phyloP scores from a whole-genome alignment of 2,113 vertebrate species.

The Paramisgurnus dabryanus region DNA sequence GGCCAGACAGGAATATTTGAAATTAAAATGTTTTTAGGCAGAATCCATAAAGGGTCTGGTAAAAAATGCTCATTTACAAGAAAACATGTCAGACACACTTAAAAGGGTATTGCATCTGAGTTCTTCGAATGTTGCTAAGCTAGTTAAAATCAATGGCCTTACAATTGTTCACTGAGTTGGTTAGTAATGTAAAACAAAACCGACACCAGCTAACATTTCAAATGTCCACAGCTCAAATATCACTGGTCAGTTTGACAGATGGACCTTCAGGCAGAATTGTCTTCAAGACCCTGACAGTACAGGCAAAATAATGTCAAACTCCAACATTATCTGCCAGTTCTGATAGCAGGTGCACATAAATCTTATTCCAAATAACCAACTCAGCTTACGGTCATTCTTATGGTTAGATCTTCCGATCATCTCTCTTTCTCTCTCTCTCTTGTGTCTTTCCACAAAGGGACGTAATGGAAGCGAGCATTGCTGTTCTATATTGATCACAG shows the following conservation, averaged over 20 bases:
- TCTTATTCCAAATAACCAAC: background rate
- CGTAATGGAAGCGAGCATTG: conserved; percentile 27
- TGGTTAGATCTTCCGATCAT: background rate
- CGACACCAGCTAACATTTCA: conserved; percentile 1
- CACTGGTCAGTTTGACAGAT: conserved; percentile 1
- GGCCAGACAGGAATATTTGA: too few species aligned
- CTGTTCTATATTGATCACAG: conserved; percentile 36
- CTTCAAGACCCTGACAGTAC: background rate
- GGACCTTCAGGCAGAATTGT: background rate
- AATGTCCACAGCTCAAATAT: background rate
- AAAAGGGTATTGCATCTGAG: too few species aligned
- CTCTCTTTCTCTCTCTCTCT: background rate
- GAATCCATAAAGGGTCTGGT: too few species aligned
- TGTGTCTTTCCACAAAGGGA: conserved; percentile 1
- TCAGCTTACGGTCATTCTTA: background rate
- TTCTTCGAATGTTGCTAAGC: too few species aligned
- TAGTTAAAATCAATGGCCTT: too few species aligned
- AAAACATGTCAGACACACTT: too few species aligned
- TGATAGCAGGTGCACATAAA: conserved; percentile 8
- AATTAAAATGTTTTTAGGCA: too few species aligned
- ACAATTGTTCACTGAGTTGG: too few species aligned
- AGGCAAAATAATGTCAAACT: conserved; percentile 3
- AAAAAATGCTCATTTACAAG: too few species aligned
- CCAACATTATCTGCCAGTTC: background rate
- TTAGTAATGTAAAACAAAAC: background rate